These are phyloP conservation scores for Lasioglossum baleicum DNA, from an alignment of 1,140 invertebrate species.

Conservation along the genomic window DNA sequence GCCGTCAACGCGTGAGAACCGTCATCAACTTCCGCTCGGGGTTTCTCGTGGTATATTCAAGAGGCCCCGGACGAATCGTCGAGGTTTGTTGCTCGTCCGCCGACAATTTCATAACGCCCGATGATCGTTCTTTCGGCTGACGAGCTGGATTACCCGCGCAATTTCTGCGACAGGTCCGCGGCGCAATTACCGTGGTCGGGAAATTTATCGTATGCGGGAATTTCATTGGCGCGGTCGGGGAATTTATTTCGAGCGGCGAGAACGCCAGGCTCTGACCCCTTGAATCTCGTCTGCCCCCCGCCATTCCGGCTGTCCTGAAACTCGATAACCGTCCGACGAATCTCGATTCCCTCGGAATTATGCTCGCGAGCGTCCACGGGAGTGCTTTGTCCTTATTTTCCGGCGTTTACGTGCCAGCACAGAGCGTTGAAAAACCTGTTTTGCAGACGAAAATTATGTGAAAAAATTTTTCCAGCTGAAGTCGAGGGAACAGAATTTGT, in stretches of 20 bases:
- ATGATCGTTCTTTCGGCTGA: constrained; percentile 5
- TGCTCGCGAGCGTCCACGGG: too few species aligned
- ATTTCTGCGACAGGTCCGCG: constrained; percentile 2
- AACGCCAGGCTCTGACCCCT: background rate
- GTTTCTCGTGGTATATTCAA: too few species aligned
- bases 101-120: constrained; percentile 14
- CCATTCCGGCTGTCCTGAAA: background rate
- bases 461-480: too few species aligned
- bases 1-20: too few species aligned
- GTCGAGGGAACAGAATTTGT: too few species aligned
- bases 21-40: too few species aligned
- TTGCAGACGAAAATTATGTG: too few species aligned
- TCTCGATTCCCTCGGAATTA: background rate
- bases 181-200: constrained; percentile 11
- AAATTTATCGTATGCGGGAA: constrained; percentile 39
- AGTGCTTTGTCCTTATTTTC: too few species aligned
- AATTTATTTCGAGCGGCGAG: constrained; percentile 22
- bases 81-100: too few species aligned
- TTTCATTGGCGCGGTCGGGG: constrained; percentile 13
- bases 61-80: too few species aligned
- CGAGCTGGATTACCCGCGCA: constrained; percentile 1
- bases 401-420: too few species aligned
- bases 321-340: constrained; percentile 1
- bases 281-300: background rate
- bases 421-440: too few species aligned